Percentiles rank a stretch among this genome's conserved stretches.
Conservation (phyloP, 1,140 invertebrate genomes). For the Aphidius ervi region DNA sequence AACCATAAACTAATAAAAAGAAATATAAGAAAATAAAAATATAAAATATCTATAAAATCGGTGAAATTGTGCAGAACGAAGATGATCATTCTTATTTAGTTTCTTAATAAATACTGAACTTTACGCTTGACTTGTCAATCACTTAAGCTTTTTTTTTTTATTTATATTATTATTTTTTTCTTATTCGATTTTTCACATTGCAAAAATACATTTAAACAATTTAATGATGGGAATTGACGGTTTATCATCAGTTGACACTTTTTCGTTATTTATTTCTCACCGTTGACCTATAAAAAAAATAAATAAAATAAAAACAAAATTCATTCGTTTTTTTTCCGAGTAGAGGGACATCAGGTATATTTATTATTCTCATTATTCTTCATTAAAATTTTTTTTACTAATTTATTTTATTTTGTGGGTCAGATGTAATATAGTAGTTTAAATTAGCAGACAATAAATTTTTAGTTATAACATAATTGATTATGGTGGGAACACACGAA, state of each 20-base stretch:
- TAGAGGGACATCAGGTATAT: too few species aligned
- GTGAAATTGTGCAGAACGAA: conserved; percentile 46
- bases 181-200: background rate
- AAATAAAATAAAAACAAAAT: too few species aligned
- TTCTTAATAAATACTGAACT: conserved; percentile 26
- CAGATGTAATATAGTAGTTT: too few species aligned
- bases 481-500: conserved; percentile 19
- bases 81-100: conserved; percentile 3
- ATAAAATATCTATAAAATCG: conserved; percentile 33
- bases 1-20: conserved; percentile 39
- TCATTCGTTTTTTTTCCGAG: too few species aligned
- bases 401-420: too few species aligned
- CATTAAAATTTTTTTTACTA: too few species aligned
- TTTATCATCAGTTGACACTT: conserved; percentile 34
- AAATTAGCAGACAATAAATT: background rate
- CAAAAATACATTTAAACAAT: conserved; percentile 20
- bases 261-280: too few species aligned
- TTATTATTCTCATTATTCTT: too few species aligned
- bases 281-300: too few species aligned
- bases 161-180: background rate
- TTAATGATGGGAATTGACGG: conserved; percentile 48
- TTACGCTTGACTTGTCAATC: conserved; percentile 33
- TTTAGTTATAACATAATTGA: conserved; percentile 2
- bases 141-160: conserved; percentile 3
- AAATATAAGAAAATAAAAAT: conserved; percentile 13